Evolutionary conservation across 1,140 invertebrate genomes (phyloP).

Genomic region (Eubasilissa regina): DNA sequence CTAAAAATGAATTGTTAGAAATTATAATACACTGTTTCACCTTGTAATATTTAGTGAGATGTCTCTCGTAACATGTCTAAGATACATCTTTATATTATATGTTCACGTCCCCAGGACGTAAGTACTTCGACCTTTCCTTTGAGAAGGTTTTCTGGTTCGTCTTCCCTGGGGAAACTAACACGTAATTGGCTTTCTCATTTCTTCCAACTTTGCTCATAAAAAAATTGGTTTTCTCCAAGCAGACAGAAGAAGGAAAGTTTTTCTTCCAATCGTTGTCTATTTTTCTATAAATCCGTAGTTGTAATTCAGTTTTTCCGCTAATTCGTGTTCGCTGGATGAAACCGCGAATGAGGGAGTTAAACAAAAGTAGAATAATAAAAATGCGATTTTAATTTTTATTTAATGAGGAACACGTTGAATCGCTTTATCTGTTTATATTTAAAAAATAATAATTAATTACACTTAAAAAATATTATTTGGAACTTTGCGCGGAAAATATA

Average conservation of each 20-base stretch:
- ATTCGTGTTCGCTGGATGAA: no score
- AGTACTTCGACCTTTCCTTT: background rate
- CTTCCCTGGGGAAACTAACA: constrained; percentile 20
- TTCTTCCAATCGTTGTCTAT: background rate
- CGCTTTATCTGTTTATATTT: no score
- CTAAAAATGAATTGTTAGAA: no score
- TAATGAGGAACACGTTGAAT: no score
- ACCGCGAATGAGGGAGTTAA: no score
- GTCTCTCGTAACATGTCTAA: background rate
- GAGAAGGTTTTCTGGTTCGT: constrained; percentile 8
- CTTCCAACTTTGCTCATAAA: constrained; percentile 1
- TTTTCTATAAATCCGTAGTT: background rate
- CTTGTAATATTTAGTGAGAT: constrained; percentile 2
- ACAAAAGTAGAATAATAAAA: no score
- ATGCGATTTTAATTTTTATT: no score
- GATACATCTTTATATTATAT: background rate
- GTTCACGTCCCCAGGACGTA: background rate
- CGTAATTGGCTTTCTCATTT: constrained; percentile 35
- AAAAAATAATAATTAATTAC: no score
- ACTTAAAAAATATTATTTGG: no score
- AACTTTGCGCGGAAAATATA: no score
- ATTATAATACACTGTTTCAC: no score
- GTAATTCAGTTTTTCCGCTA: constrained; percentile 15
- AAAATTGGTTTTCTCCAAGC: background rate
- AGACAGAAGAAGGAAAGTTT: constrained; percentile 11